Evolutionary conservation across 2,797 vertebrate species (phyloP).

Genomic region (Sebastes steindachneri): DNA sequence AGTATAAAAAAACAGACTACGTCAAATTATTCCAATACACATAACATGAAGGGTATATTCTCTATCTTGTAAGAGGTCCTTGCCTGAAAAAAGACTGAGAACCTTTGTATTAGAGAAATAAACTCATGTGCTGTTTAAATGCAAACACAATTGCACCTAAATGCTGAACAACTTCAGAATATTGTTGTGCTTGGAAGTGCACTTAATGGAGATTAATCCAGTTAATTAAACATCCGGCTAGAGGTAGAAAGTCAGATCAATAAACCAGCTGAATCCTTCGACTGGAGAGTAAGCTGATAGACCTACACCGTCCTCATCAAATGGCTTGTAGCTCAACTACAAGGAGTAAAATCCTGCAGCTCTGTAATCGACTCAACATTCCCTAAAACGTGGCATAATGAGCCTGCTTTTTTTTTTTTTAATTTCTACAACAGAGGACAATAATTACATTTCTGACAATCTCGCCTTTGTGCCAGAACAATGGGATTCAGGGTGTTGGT

Average conservation of each 20-base stretch:
- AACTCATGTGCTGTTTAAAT: background rate
- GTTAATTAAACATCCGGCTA: constrained; percentile 31
- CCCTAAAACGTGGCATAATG: background rate
- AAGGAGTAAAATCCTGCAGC: background rate
- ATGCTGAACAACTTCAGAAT: background rate
- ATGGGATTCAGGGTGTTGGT: background rate
- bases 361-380: background rate
- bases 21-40: no score
- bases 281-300: background rate
- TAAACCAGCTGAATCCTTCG: background rate
- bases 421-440: background rate
- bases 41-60: no score
- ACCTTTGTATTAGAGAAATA: background rate
- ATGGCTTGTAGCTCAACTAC: background rate
- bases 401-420: background rate
- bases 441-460: constrained; percentile 13
- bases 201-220: background rate
- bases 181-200: background rate
- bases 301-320: background rate
- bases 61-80: no score
- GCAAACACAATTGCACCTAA: background rate
- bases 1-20: no score
- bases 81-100: no score
- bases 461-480: constrained; percentile 3
- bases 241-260: constrained; percentile 28